Evolutionary conservation across 2,888 invertebrate species (phyloP), one percentile per base, ranked within the genome.

Genomic region (Theretra japonica): DNA sequence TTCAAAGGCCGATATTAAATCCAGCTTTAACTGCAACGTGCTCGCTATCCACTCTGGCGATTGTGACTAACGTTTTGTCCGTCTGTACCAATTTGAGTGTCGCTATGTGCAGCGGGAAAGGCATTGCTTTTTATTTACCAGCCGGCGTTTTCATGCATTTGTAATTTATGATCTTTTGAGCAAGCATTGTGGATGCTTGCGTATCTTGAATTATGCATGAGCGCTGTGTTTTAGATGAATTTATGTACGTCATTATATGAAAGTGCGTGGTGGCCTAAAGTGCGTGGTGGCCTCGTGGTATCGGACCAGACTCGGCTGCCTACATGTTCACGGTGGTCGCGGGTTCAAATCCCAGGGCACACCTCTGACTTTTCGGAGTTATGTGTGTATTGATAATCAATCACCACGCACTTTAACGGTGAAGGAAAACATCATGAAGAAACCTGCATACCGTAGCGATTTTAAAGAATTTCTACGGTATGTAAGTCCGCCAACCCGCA

Each of bases 21-120:
- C 90, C 85, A 86, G 89, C 83, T 88, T 81, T 78, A 88, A 89
- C 90, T 86, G 89, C 88, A 85, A 80, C 79, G 81, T 82, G 82
- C 83, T 78, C 81, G 83, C 83, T 80, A 81, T 83, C 84, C 81
- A 82, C 81, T 82, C 80, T 80, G 76, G 73, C 77, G 77, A 80
- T 80, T 82, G 80, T 83, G 82, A 84, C 79, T 87, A 85, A 85
- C 82, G 76, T 79, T 73, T 79, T 76, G 73, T 79, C 75, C 75
- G 79, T 75, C 78, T 80, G 78, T 75, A 60, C 69, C 69, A 69
- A 69, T 72, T 72, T 72, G 53, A 69, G 69, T 69, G 21, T 69
- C n/a, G 69, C 68, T 19, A 25, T 68, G 68, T 25, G 68, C 33
- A 56, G 50, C 53, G 28, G 50, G 69, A 56, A 69, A 56, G 21